Percentiles rank a stretch among this genome's conserved stretches.
Conservation (phyloP, 2,797 vertebrate species). For the Mormyrus hasselquistii region DNA sequence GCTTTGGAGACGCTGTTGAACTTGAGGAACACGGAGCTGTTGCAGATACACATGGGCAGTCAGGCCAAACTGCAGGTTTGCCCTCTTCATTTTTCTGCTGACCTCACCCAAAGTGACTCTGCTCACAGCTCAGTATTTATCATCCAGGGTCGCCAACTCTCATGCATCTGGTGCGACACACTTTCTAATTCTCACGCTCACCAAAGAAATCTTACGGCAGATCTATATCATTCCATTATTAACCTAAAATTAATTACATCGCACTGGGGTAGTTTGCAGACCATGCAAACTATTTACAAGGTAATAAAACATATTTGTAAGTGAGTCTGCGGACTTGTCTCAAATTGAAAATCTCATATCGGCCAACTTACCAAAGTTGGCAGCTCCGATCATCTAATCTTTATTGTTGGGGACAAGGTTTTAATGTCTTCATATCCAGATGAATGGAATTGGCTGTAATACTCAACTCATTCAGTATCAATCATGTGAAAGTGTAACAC, state of each 20-base stretch:
- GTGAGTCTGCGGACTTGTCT: background rate
- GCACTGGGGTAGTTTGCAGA: background rate
- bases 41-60: conserved; percentile 58
- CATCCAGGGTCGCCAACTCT: background rate
- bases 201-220: background rate
- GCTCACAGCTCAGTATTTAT: background rate
- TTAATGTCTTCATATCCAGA: background rate
- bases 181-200: background rate
- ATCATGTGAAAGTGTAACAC: background rate
- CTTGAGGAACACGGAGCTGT: conserved; percentile 68
- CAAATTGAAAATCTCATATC: background rate
- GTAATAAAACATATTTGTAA: background rate
- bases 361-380: background rate
- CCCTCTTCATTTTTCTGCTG: background rate
- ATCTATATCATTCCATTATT: background rate
- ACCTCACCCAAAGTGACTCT: background rate
- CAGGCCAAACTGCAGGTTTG: conserved; percentile 64
- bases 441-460: background rate
- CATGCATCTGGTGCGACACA: background rate
- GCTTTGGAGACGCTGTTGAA: conserved; percentile 77
- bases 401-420: background rate
- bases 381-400: background rate
- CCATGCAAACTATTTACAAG: background rate
- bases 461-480: background rate
- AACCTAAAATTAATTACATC: background rate